Conservation (phyloP, 2,888 invertebrate species). For the Allacma fusca region DNA sequence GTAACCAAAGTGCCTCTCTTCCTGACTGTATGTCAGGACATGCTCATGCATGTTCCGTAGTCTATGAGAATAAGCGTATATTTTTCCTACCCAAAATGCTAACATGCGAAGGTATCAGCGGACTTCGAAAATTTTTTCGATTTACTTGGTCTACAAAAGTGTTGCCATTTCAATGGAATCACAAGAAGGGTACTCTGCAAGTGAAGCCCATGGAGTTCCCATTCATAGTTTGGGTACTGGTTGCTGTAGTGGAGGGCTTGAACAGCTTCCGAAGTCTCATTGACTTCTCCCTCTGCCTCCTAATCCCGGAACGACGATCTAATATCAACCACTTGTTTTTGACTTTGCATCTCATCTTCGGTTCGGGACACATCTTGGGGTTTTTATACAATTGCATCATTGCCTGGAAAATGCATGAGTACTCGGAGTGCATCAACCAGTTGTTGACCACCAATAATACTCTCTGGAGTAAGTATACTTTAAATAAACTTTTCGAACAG, state of each 20-base stretch:
- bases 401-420: not conserved
- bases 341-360: not conserved
- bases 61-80: too few relatives aligned
- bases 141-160: not conserved
- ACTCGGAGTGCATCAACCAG: not conserved
- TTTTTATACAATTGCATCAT: not conserved
- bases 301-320: not conserved
- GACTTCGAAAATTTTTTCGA: not conserved
- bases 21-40: too few relatives aligned
- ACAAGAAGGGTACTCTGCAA: too few relatives aligned
- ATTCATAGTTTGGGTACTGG: not conserved
- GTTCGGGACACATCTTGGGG: not conserved
- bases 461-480: not conserved
- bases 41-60: too few relatives aligned
- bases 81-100: not conserved
- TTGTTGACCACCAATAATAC: not conserved
- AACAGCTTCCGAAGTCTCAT: not conserved
- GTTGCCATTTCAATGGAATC: not conserved
- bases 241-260: not conserved
- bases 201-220: not conserved
- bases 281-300: not conserved
- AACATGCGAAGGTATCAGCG: not conserved
- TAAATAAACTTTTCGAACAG: too few relatives aligned
- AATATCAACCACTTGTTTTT: not conserved
- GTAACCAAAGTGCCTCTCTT: too few relatives aligned